Evolutionary conservation across 2,113 vertebrate species (phyloP).

Genomic region (Mastomys coucha): DNA sequence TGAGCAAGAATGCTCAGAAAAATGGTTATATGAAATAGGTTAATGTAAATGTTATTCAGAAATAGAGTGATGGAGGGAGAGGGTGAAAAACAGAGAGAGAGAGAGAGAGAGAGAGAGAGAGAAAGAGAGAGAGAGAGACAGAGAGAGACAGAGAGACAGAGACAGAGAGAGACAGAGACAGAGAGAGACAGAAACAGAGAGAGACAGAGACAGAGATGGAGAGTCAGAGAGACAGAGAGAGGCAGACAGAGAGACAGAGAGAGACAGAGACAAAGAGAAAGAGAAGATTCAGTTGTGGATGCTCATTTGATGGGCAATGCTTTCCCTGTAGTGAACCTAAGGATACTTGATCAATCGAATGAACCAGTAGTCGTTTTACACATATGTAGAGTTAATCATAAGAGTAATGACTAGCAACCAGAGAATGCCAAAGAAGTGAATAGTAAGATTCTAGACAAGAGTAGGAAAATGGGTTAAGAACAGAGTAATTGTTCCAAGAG

Average conservation of each 20-base stretch:
- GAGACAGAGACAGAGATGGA: neutral
- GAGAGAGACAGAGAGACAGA: neutral
- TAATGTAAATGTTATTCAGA: neutral
- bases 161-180: accelerated
- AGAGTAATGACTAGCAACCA: neutral
- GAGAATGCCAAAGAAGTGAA: neutral
- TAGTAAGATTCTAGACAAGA: neutral
- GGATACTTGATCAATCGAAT: neutral
- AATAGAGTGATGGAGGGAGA: neutral
- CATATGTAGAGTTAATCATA: no score
- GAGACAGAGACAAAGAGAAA: neutral
- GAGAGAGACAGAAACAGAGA: neutral
- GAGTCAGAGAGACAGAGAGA: neutral
- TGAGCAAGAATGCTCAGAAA: neutral
- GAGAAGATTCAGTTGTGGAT: neutral
- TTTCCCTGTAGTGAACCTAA: neutral
- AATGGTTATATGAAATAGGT: neutral
- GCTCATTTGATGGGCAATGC: neutral
- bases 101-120: neutral
- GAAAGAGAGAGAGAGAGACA: neutral
- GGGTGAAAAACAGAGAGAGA: neutral
- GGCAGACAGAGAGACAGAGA: neutral
- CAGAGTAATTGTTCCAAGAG: neutral
- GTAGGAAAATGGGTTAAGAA: neutral
- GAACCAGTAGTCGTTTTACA: neutral